Percentiles rank a stretch among this genome's conserved stretches.
phyloP scores from a whole-genome alignment of 2,797 vertebrate species.

The Oryzias dopingdopingensis region DNA sequence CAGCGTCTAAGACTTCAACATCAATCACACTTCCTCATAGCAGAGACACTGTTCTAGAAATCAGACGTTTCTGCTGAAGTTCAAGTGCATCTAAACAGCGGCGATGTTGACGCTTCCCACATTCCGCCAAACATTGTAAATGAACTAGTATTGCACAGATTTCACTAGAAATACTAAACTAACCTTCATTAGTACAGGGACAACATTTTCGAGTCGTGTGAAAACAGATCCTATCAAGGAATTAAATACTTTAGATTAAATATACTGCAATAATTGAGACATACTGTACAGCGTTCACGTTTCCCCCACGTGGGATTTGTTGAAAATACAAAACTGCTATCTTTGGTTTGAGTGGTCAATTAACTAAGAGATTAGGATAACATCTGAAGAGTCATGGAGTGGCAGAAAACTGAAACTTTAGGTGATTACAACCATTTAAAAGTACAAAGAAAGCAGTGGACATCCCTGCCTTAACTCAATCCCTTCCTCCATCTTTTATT shows the following conservation, averaged over 20 bases:
- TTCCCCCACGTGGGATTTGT: constrained; percentile 22
- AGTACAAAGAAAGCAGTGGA: constrained; percentile 24
- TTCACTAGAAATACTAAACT: constrained; percentile 28
- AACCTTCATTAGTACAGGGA: constrained; percentile 27
- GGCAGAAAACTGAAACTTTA: constrained; percentile 30
- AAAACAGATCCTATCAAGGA: constrained; percentile 24
- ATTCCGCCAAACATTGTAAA: constrained; percentile 30
- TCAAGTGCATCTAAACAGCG: constrained; percentile 2
- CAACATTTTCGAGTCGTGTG: constrained; percentile 16
- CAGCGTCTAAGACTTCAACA: background rate
- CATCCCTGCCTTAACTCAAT: background rate
- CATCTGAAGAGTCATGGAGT: constrained; percentile 17
- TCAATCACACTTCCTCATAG: constrained; percentile 32
- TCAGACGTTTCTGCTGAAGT: constrained; percentile 18
- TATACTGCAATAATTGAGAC: constrained; percentile 27
- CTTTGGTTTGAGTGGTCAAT: constrained; percentile 66
- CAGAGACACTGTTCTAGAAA: constrained; percentile 7
- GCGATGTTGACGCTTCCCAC: constrained; percentile 2
- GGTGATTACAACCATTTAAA: constrained; percentile 56
- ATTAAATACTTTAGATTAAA: constrained; percentile 62
- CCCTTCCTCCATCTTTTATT: background rate
- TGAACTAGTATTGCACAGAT: constrained; percentile 57
- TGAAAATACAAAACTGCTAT: constrained; percentile 50
- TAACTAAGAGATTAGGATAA: constrained; percentile 25
- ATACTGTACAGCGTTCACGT: constrained; percentile 22